Base-by-base conservation (phyloP, 1,140 invertebrate genomes). In the Dreissena rostriformis region DNA sequence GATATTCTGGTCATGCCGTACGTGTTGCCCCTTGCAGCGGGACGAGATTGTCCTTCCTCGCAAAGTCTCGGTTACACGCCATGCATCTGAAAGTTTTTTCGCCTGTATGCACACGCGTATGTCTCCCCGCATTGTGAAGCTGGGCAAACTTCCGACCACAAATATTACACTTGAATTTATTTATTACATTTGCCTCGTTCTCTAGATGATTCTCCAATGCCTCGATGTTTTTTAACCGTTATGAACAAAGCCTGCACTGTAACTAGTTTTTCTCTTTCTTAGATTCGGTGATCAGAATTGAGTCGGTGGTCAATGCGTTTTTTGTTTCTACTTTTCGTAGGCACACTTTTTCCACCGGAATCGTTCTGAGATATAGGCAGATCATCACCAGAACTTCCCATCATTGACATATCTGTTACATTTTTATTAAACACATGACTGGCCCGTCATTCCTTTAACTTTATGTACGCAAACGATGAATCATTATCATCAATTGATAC, bases 11-110 rank as follows among this genome's bases (percentile, higher is more conserved):
- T 24, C 57, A 2, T n/a, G n/a, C n/a, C n/a, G n/a, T n/a, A n/a
- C n/a, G n/a, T n/a, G n/a, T n/a, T n/a, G n/a, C n/a, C n/a, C n/a
- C n/a, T n/a, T 61, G 22, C 26, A 49, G 66, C 75, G 80, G 57
- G 80, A 82, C 73, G 65, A 65, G 19, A 82, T 82, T 82, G 24
- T 82, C 80, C 51, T 82, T 82, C n/a, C 80, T 28, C 19, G 80
- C 70, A 52, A 82, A 82, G n/a, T 71, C 72, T 67, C 73, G 66
- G 11, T 75, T 67, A 74, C 80, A 82, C 2, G 75, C 22, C n/a
- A 74, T 71, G 53, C 80, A 82, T 14, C 63, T 66, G 52, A 82
- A 82, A 19, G 80, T 71, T 75, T 71, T 39, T 29, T 82, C 80
- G 14, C 80, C 80, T 26, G 80, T 82, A 39, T n/a, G n/a, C n/a